These are phyloP conservation scores for Sebastes variabilis DNA, from an alignment of 2,797 vertebrate genomes.

Conservation along the genomic window DNA sequence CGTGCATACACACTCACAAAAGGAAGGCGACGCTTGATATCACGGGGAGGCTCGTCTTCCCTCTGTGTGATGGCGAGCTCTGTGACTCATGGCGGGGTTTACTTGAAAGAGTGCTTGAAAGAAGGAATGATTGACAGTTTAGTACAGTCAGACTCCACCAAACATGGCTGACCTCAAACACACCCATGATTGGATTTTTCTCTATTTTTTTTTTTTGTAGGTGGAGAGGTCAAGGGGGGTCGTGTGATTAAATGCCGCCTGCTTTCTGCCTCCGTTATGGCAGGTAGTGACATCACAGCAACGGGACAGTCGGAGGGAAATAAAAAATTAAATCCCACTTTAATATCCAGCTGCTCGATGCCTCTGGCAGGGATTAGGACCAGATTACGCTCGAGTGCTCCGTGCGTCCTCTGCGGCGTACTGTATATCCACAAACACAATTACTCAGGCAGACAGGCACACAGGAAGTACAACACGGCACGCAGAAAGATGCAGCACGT, in stretches of 20 bases:
- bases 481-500: not conserved
- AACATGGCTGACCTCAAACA: conserved; percentile 16
- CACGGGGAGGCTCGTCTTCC: conserved; percentile 13
- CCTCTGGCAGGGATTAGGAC: conserved; percentile 70
- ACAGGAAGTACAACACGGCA: conserved; percentile 18
- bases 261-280: not conserved
- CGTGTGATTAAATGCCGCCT: conserved; percentile 23
- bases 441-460: conserved; percentile 24
- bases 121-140: conserved; percentile 27
- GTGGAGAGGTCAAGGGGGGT: conserved; percentile 15
- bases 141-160: not conserved
- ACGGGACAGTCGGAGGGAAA: conserved; percentile 2
- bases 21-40: conserved; percentile 16
- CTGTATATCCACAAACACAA: conserved; percentile 38
- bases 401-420: conserved; percentile 33
- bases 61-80: conserved; percentile 1
- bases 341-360: conserved; percentile 65
- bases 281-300: conserved; percentile 34
- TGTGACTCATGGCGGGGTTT: conserved; percentile 16
- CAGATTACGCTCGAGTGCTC: conserved; percentile 55
- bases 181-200: conserved; percentile 5
- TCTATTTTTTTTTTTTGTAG: not conserved
- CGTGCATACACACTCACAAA: not conserved
- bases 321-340: conserved; percentile 46
- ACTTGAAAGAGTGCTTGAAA: conserved; percentile 5